phyloP scores from a whole-genome alignment of 2,113 vertebrate species.

The Sus scrofa region DNA sequence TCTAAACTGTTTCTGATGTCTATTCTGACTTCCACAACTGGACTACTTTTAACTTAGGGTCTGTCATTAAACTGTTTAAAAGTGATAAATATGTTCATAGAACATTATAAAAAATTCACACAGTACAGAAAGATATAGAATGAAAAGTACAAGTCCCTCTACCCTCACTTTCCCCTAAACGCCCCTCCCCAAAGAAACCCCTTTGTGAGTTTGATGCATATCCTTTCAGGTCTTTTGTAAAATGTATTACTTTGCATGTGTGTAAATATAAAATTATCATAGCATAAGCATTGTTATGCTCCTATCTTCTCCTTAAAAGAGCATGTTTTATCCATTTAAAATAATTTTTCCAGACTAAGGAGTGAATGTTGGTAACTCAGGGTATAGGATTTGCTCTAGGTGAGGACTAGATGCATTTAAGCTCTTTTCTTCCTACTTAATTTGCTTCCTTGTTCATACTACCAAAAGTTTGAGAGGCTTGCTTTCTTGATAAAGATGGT shows the following conservation, averaged over 20 bases:
- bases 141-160: not conserved
- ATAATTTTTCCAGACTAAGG: not conserved
- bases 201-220: not conserved
- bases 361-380: not conserved
- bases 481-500: not conserved
- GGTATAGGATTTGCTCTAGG: not conserved
- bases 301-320: conserved; percentile 3
- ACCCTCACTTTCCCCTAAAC: not conserved
- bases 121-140: not conserved
- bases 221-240: conserved; percentile 21
- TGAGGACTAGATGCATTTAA: not conserved
- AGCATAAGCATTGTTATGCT: not conserved
- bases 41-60: conserved; percentile 46
- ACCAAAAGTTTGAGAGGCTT: not conserved
- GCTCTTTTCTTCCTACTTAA: conserved; percentile 16
- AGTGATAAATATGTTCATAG: not conserved
- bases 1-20: conserved; percentile 27
- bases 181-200: not conserved
- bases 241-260: not conserved
- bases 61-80: conserved; percentile 40
- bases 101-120: not conserved
- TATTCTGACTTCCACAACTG: conserved; percentile 23
- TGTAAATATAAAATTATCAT: conserved; percentile 2
- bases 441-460: conserved; percentile 8
- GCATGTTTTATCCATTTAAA: not conserved